Conservation (phyloP, 2,888 invertebrate genomes). For the Machimus atricapillus region DNA sequence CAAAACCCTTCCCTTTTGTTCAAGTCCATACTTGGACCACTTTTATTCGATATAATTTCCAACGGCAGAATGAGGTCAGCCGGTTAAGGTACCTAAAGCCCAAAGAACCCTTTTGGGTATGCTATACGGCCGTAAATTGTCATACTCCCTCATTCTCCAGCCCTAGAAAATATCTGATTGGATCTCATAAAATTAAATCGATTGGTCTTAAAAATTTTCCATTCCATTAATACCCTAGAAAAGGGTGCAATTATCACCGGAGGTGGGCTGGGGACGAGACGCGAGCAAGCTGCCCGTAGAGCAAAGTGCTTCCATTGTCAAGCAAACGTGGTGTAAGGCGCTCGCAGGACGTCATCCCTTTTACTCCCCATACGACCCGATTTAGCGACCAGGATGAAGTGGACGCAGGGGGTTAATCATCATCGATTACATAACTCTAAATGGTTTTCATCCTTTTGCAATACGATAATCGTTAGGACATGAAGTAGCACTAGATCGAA, state of each 20-base stretch:
- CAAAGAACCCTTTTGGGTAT: not conserved
- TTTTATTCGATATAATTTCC: not conserved
- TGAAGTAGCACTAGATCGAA: not conserved
- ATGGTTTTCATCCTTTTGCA: conserved; percentile 40
- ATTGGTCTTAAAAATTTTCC: conserved; percentile 37
- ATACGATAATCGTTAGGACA: conserved; percentile 30
- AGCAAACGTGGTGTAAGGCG: not conserved
- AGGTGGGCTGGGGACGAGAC: not conserved
- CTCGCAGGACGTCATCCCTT: not conserved
- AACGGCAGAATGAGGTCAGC: not conserved
- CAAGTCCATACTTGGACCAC: not conserved
- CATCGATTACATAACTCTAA: conserved; percentile 35
- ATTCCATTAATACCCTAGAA: conserved; percentile 11
- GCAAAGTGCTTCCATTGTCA: not conserved
- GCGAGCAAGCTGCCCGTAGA: not conserved
- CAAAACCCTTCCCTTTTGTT: not conserved
- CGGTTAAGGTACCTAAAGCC: not conserved
- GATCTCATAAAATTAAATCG: conserved; percentile 36
- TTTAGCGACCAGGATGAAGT: not conserved
- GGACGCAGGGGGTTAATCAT: conserved; percentile 35
- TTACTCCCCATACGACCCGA: not conserved
- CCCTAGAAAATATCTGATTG: conserved; percentile 4
- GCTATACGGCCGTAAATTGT: not conserved
- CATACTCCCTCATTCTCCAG: not conserved
- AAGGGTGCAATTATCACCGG: conserved; percentile 20